Evolutionary conservation across 2,888 invertebrate species (phyloP), one percentile per base, ranked within the genome.

Genomic region (Argyresthia albistria): DNA sequence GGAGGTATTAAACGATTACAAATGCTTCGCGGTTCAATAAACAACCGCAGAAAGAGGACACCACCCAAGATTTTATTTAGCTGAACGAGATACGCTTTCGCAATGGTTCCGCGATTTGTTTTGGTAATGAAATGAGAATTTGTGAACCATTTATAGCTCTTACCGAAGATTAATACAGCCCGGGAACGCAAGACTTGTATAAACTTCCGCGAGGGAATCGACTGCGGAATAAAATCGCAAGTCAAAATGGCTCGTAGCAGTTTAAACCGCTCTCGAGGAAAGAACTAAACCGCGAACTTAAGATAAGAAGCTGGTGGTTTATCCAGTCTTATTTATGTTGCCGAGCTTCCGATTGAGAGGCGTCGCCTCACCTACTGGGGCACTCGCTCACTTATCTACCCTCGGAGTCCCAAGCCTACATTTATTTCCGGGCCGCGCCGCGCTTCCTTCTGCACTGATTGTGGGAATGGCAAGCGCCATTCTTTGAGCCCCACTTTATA

Each of bases 1-100:
- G 83, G 76, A 83, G 84, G 88, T 87, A 88, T 88, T 88, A 88
- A 87, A 86, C 86, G 87, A 84, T 87, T 84, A 86, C 87, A 86
- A 87, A 86, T 86, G 86, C 84, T 82, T 83, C 75, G 82, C 82
- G 82, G 83, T 84, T 80, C 84, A 82, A 84, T 84, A 84, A 78
- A 82, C 84, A 81, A 75, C 72, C 78, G 73, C 14, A 52, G 15
- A 36, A 46, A 6, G 35, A 50, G 46, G 45, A 52, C 46, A 53
- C 37, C 14, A 42, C 53, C 10, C 35, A 15, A 48, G 47, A 48
- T 47, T 52, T 52, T 42, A 43, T 48, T 42, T 12, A 42, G 42
- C 43, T 35, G 39, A 52, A 52, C 48, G 12, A 52, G 43, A 52
- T 51, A 49, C 15, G 59, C 57, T 57, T 62, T 45, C 45, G 4